Conservation (phyloP, 2,797 vertebrate genomes). For the Crenuchus spilurus region DNA sequence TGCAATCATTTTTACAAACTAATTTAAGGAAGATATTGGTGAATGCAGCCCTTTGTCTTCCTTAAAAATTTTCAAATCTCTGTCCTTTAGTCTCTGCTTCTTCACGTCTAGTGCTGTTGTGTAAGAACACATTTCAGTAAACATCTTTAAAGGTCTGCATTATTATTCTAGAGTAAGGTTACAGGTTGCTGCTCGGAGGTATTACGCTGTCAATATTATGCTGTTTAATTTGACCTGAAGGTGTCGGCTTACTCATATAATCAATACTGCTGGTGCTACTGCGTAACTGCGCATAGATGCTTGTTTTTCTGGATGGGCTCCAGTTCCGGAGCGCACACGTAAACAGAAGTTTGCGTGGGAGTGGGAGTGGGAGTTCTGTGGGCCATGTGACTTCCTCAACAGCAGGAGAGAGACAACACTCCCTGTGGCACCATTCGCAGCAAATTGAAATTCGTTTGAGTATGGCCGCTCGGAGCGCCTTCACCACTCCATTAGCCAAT, state of each 20-base stretch:
- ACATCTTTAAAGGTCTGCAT: constrained; percentile 9
- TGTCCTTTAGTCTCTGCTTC: background rate
- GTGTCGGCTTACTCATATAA: constrained; percentile 37
- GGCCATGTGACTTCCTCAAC: constrained; percentile 65
- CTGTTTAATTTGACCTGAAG: constrained; percentile 39
- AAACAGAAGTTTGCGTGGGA: constrained; percentile 46
- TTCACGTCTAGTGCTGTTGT: constrained; percentile 28
- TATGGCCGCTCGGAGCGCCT: constrained; percentile 24
- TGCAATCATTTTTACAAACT: too few relatives aligned
- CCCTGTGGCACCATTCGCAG: constrained; percentile 64
- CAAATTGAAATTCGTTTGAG: constrained; percentile 69
- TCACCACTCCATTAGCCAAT: constrained; percentile 26
- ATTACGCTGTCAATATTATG: constrained; percentile 37
- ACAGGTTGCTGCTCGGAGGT: constrained; percentile 2
- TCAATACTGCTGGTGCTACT: constrained; percentile 48
- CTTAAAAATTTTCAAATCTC: background rate
- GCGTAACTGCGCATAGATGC: constrained; percentile 24
- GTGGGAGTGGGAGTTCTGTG: constrained; percentile 62
- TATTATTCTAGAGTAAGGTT: constrained; percentile 26
- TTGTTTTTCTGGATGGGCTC: constrained; percentile 45
- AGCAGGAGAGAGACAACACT: constrained; percentile 65
- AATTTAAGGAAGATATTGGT: too few relatives aligned
- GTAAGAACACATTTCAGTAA: constrained; percentile 19
- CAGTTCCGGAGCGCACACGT: constrained; percentile 50
- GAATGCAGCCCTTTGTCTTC: background rate